Evolutionary conservation across 2,888 invertebrate genomes (phyloP).

Genomic region (Bimastos eiseni): DNA sequence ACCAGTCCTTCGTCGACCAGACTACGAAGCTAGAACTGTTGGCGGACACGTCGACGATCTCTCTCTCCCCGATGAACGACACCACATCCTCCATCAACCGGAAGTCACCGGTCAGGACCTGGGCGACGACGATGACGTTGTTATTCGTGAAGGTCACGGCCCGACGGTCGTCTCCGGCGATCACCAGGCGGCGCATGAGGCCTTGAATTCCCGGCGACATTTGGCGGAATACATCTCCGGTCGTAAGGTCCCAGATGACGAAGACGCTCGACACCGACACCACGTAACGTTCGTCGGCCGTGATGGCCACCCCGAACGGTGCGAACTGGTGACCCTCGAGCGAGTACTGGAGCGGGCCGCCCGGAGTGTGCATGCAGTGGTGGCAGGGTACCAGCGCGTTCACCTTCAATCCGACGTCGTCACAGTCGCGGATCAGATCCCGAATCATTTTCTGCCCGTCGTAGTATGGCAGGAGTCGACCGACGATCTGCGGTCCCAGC

Average conservation of each 20-base stretch:
- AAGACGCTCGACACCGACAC: slow-evolving; percentile 95
- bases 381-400: slow-evolving; percentile 83
- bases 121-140: slow-evolving; percentile 86
- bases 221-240: slow-evolving; percentile 90
- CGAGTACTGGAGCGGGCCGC: slow-evolving; percentile 96
- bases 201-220: slow-evolving; percentile 79
- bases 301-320: slow-evolving; percentile 59
- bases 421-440: slow-evolving; percentile 85
- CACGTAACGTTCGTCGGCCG: slow-evolving; percentile 68
- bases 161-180: slow-evolving; percentile 93
- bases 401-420: slow-evolving; percentile 72
- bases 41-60: slow-evolving; percentile 54
- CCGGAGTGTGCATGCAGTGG: slow-evolving; percentile 96
- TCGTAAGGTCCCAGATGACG: slow-evolving; percentile 93
- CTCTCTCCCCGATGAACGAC: slow-evolving; percentile 67
- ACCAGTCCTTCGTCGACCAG: slow-evolving; percentile 56
- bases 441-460: slow-evolving; percentile 80
- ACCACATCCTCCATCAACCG: not conserved
- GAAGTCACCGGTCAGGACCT: slow-evolving; percentile 79
- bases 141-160: slow-evolving; percentile 94
- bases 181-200: slow-evolving; percentile 88
- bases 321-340: slow-evolving; percentile 97
- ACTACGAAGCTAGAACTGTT: slow-evolving; percentile 54
- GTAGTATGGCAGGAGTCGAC: slow-evolving; percentile 89
- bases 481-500: slow-evolving; percentile 90